Percentiles rank a stretch among this genome's conserved stretches.
phyloP scores from a whole-genome alignment of 2,888 invertebrate species.

The Zelleria hepariella region DNA sequence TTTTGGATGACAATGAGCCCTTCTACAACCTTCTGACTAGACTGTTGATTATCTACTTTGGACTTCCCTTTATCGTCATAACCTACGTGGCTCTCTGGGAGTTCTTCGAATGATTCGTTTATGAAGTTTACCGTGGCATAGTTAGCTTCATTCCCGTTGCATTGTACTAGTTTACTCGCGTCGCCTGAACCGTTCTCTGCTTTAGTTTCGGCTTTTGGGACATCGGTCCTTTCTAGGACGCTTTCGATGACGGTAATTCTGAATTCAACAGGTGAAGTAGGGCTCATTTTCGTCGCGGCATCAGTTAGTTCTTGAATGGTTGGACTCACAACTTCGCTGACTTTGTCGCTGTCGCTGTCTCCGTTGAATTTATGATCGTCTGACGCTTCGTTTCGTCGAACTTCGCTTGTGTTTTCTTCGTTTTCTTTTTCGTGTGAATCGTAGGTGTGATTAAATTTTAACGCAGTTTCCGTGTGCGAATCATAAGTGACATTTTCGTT shows the following conservation, averaged over 20 bases:
- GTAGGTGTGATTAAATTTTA: slow-evolving; percentile 29
- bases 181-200: neutral
- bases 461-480: slow-evolving; percentile 23
- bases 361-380: slow-evolving; percentile 15
- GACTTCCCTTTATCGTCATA: slow-evolving; percentile 44
- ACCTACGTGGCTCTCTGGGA: slow-evolving; percentile 61
- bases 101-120: slow-evolving; percentile 54
- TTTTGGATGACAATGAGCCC: neutral
- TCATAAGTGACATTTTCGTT: slow-evolving; percentile 35
- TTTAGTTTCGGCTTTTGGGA: neutral
- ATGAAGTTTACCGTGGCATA: slow-evolving; percentile 57
- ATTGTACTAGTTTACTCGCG: slow-evolving; percentile 8
- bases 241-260: neutral
- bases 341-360: neutral
- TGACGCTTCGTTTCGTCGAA: neutral
- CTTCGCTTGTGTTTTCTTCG: slow-evolving; percentile 4
- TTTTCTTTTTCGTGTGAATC: slow-evolving; percentile 28
- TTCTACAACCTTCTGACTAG: neutral
- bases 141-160: slow-evolving; percentile 44
- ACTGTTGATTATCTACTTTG: slow-evolving; percentile 25
- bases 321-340: neutral
- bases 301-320: neutral
- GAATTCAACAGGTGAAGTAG: neutral
- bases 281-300: neutral
- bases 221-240: neutral